phyloP scores from a whole-genome alignment of 2,113 vertebrate species.

The Pachypanchax playfairii region DNA sequence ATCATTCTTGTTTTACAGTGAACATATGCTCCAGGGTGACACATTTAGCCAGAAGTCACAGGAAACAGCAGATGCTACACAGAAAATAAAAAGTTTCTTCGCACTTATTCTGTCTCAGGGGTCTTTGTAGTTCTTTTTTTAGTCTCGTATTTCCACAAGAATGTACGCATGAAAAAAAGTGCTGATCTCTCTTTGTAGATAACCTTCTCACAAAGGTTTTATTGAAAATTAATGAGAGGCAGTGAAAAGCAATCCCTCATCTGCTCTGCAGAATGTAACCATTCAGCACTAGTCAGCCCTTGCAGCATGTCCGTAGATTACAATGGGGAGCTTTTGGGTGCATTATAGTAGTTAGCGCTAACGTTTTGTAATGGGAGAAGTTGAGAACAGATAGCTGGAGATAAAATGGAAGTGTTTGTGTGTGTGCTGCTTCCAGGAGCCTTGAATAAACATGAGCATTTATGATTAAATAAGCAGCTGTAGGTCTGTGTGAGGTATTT shows the following conservation, averaged over 20 bases:
- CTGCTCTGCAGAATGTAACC: conserved; percentile 46
- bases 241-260: conserved; percentile 67
- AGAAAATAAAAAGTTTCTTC: conserved; percentile 19
- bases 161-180: conserved; percentile 52
- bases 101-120: conserved; percentile 34
- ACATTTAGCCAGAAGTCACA: conserved; percentile 38
- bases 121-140: conserved; percentile 41
- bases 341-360: conserved; percentile 42
- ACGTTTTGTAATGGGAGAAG: conserved; percentile 31
- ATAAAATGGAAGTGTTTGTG: conserved; percentile 51
- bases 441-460: conserved; percentile 77
- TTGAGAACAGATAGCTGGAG: conserved; percentile 16
- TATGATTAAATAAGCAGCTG: conserved; percentile 74
- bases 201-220: conserved; percentile 63
- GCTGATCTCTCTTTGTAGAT: conserved; percentile 63
- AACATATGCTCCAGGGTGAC: conserved; percentile 27
- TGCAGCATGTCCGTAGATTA: conserved; percentile 49
- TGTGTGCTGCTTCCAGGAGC: conserved; percentile 59
- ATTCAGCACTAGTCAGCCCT: conserved; percentile 56
- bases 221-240: conserved; percentile 67
- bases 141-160: conserved; percentile 54
- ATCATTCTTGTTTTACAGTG: conserved; percentile 21
- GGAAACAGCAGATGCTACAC: conserved; percentile 36
- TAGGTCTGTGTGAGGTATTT: conserved; percentile 63
- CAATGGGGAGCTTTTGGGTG: conserved; percentile 49